Base-by-base conservation (phyloP, 1,140 invertebrate genomes). In the Aphaenogaster ashmeadi region DNA sequence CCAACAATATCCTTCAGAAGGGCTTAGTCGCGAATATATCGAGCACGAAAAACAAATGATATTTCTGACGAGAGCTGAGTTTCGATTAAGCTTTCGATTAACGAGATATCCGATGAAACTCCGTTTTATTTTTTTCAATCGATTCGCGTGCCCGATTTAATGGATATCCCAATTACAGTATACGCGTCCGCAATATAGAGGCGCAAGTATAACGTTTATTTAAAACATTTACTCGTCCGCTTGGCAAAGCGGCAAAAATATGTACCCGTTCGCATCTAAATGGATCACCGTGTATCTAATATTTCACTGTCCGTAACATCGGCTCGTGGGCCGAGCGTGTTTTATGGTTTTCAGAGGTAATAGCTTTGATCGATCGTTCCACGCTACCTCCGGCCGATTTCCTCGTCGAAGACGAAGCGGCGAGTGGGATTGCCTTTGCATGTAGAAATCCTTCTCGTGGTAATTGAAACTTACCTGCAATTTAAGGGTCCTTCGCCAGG, bases 401-500 rank as follows among this genome's bases (percentile, higher is more conserved):
- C 54, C 54, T 47, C 54, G 13, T 50, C 69, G 54, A 62, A 60
- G 69, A 84, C n/a, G 62, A 11, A 44, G 7, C 60, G 47, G 27
- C 41, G 44, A 41, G 7, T 8, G 78, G 64, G 64, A 81, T 71
- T 72, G 36, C 36, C 80, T 36, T 74, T 74, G 78, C 64, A 81
- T 47, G 52, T 38, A 38, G 67, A 83, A 60, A 60, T 64, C 41
- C 41, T 50, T 84, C 54, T 50, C 27, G 0, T 54, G n/a, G 75
- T 84, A 54, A 64, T 79, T 52, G 50, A 67, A 71, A 36, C 36
- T 89, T 93, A 96, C 96, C 95, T 96, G 96, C n/a, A 95, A 92
- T 92, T 96, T 96, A 18, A 96, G 93, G 66, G 96, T 94, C 87
- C 95, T 95, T 41, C 96, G 92, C 96, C 96, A 96, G 9, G 94